Conservation (phyloP, 2,888 invertebrate genomes). For the Drosophila yooni region DNA sequence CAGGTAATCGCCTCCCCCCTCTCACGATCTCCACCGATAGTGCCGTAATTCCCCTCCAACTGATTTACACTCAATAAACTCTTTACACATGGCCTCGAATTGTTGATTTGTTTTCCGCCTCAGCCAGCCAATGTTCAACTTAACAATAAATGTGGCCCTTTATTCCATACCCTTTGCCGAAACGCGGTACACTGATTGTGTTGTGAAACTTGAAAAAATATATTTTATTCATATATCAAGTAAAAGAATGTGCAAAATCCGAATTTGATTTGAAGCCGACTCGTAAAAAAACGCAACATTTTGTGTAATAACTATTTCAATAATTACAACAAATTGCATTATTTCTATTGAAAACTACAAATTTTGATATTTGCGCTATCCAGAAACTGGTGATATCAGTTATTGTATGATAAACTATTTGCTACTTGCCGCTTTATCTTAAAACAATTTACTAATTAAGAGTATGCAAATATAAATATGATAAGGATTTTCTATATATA, state of each 20-base stretch:
- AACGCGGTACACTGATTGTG: not conserved
- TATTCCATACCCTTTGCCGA: not conserved
- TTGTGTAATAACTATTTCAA: not conserved
- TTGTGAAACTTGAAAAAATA: not conserved
- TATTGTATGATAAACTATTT: not conserved
- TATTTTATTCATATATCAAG: not conserved
- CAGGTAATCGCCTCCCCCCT: constrained; percentile 57
- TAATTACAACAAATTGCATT: not conserved
- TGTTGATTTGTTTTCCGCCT: not conserved
- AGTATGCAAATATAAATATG: not conserved
- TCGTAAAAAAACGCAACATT: not conserved
- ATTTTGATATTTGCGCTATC: not conserved
- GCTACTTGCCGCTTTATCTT: not conserved
- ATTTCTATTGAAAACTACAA: not conserved
- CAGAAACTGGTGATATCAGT: not conserved
- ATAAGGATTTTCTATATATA: not conserved
- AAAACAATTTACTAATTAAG: not conserved
- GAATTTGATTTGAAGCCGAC: not conserved
- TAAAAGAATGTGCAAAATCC: not conserved
- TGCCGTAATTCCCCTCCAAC: not conserved
- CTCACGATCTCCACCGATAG: not conserved
- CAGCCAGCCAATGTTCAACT: not conserved
- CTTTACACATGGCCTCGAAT: constrained; percentile 14
- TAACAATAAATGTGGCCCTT: not conserved
- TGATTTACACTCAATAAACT: not conserved